Percentiles rank a stretch among this genome's conserved stretches.
Conservation (phyloP, 2,113 vertebrate genomes). For the Sylvicapra grimmia region DNA sequence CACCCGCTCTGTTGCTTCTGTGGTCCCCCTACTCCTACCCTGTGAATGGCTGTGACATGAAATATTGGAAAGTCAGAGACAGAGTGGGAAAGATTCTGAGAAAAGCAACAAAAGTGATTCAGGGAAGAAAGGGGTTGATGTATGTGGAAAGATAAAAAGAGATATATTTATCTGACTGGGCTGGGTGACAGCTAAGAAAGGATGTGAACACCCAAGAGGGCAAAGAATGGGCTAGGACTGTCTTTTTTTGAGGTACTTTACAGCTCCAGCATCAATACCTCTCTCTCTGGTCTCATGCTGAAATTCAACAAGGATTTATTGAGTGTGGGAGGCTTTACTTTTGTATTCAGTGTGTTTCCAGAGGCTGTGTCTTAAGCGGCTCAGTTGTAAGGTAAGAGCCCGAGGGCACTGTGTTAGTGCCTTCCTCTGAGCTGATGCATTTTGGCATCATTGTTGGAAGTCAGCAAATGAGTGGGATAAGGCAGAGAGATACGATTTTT, state of each 20-base stretch:
- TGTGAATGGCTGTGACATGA: not conserved
- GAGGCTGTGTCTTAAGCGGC: constrained; percentile 36
- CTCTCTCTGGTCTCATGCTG: constrained; percentile 33
- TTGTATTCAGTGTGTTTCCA: constrained; percentile 48
- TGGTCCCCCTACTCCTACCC: not conserved
- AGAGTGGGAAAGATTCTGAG: not conserved
- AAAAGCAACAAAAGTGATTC: constrained; percentile 48
- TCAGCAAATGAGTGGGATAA: not conserved
- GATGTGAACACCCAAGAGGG: constrained; percentile 35
- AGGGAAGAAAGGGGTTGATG: constrained; percentile 31
- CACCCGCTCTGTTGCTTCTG: not conserved
- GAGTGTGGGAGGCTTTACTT: constrained; percentile 36
- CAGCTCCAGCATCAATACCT: not conserved
- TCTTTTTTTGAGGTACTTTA: constrained; percentile 41
- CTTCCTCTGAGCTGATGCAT: not conserved
- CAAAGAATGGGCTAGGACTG: constrained; percentile 19
- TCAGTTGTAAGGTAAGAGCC: constrained; percentile 7
- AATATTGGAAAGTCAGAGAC: not conserved
- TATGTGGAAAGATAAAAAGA: constrained; percentile 47
- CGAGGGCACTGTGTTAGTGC: not conserved
- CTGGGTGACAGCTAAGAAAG: constrained; percentile 41
- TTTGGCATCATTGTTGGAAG: not conserved
- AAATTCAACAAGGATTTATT: constrained; percentile 63
- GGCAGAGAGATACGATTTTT: not conserved
- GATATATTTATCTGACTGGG: constrained; percentile 31